Evolutionary conservation across 2,888 invertebrate genomes (phyloP), one percentile per base, ranked within the genome.

Genomic region (Volucella inanis): DNA sequence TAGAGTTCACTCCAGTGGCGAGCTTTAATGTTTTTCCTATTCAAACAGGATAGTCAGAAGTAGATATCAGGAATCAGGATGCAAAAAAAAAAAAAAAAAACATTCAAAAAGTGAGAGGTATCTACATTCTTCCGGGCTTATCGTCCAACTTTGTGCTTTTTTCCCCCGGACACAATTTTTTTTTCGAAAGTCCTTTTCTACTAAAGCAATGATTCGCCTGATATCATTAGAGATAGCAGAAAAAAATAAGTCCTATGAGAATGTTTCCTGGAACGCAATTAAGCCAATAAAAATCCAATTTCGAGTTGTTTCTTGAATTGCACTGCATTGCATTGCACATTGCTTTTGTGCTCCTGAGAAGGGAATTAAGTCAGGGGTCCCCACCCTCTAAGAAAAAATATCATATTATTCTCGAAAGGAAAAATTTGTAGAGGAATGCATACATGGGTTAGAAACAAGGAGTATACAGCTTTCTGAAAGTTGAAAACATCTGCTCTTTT

Each of bases 211-310:
- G 55, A 84, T 75, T 75, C 80, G 67, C 71, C 80, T 67, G 84
- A 84, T 79, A 80, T 80, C 70, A 84, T 79, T 84, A 80, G 54
- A 54, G 64, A 64, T 74, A 10, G 52, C 12, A 52, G 43, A 38
- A 54, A 43, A 47, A 57, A 77, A 62, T 55, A 55, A 70, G 45
- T 85, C 71, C 65, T 71, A 55, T 71, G 52, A 39, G 54, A 49
- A 49, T 67, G 62, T 52, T 54, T 31, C 52, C 22, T 14, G 68
- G 22, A 85, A 85, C 77, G 85, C 81, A 77, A 85, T 85, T 85
- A 85, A 81, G 76, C 76, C 81, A 85, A 85, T 85, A 85, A 81
- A 81, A 76, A 72, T 85, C 81, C 77, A 81, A 85, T 80, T 85
- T 72, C 50, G 71, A 80, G 81, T 81, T 81, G 81, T 77, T 68